phyloP scores from a whole-genome alignment of 2,888 invertebrate species.

The Orthonychiurus folsomi region DNA sequence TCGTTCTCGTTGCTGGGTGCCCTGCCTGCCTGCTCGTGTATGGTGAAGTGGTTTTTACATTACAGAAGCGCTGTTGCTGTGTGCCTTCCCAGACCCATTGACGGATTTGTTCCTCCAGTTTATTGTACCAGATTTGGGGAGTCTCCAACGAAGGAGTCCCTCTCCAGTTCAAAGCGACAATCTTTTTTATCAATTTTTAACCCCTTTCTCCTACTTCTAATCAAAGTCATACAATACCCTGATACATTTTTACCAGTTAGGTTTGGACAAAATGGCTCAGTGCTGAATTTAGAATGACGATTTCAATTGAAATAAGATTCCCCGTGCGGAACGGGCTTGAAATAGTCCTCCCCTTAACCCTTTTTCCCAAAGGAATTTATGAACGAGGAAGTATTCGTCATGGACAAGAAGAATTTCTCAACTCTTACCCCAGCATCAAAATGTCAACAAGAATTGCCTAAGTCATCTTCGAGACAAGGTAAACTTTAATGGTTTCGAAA shows the following conservation, averaged over 20 bases:
- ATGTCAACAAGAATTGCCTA: neutral
- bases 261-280: slow-evolving; percentile 37
- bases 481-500: too few species aligned
- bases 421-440: slow-evolving; percentile 21
- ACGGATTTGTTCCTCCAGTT: too few species aligned
- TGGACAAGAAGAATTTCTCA: slow-evolving; percentile 37
- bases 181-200: neutral
- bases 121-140: neutral
- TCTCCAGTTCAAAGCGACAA: neutral
- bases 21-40: too few species aligned
- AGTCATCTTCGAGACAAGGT: neutral
- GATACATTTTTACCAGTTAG: slow-evolving; percentile 19
- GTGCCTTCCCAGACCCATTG: too few species aligned
- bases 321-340: slow-evolving; percentile 33
- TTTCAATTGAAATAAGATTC: slow-evolving; percentile 21
- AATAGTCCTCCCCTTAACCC: slow-evolving; percentile 19
- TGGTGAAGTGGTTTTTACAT: too few species aligned
- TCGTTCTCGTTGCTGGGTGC: too few species aligned
- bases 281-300: slow-evolving; percentile 39
- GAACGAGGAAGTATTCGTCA: slow-evolving; percentile 32
- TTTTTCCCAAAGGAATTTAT: slow-evolving; percentile 27
- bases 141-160: neutral
- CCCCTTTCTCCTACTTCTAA: neutral
- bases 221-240: neutral
- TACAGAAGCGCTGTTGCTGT: too few species aligned